These are phyloP conservation scores for Nothobranchius furzeri DNA, from an alignment of 2,113 vertebrate species.

Conservation along the genomic window DNA sequence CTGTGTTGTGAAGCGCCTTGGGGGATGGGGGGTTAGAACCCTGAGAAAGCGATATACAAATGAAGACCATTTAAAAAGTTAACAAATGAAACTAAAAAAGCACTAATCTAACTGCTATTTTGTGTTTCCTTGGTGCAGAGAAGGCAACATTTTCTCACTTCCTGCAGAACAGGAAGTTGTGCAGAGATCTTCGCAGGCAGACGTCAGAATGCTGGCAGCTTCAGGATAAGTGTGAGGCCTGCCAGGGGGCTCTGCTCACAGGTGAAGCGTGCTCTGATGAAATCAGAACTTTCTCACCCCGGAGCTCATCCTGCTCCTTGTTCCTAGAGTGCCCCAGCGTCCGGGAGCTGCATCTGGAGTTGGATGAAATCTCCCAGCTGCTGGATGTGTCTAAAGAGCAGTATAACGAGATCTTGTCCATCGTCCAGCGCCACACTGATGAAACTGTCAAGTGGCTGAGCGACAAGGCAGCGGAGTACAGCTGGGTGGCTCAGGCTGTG, in stretches of 20 bases:
- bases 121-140: constrained; percentile 43
- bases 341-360: constrained; percentile 83
- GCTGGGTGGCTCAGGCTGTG: constrained; percentile 86
- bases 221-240: constrained; percentile 84
- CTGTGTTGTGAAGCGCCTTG: no score
- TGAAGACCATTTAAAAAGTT: no score
- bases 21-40: no score
- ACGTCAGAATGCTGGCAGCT: constrained; percentile 86
- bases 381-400: constrained; percentile 85
- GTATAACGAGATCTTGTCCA: constrained; percentile 84
- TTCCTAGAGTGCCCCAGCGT: constrained; percentile 84
- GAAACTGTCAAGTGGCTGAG: constrained; percentile 82
- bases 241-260: constrained; percentile 82
- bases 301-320: constrained; percentile 4
- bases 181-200: constrained; percentile 81
- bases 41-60: no score
- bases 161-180: constrained; percentile 70
- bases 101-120: not conserved
- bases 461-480: constrained; percentile 85
- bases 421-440: constrained; percentile 84
- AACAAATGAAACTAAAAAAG: no score
- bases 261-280: constrained; percentile 71
- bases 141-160: constrained; percentile 54
- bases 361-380: constrained; percentile 83
- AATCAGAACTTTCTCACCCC: not conserved